These are phyloP conservation scores for Syrrhaptes paradoxus DNA, from an alignment of 2,113 vertebrate genomes.

Conservation along the genomic window DNA sequence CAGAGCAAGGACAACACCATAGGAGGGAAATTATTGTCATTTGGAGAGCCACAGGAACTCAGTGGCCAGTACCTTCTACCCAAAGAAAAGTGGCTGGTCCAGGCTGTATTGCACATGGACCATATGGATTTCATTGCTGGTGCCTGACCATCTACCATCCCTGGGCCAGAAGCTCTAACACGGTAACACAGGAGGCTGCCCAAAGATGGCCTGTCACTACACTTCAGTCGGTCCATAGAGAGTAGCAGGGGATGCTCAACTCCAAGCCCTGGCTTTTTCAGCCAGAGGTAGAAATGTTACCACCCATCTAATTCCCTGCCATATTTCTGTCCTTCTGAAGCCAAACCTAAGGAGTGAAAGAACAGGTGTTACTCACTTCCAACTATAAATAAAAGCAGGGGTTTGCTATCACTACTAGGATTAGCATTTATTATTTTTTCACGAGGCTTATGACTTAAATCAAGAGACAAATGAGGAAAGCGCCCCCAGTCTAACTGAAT, in stretches of 20 bases:
- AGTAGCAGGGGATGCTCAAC: not conserved
- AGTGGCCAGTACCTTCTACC: not conserved
- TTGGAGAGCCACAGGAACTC: not conserved
- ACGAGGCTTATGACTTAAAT: not conserved
- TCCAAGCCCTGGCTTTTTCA: not conserved
- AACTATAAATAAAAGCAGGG: not conserved
- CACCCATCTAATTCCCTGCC: not conserved
- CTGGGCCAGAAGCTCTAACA: not conserved
- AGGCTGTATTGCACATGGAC: not conserved
- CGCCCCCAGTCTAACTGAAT: not conserved
- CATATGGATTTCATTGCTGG: not conserved
- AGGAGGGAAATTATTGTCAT: not conserved
- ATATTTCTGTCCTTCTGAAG: not conserved
- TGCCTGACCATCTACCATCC: not conserved
- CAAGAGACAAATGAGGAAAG: not conserved
- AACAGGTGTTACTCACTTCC: not conserved
- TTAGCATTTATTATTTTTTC: not conserved
- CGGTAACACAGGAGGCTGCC: not conserved
- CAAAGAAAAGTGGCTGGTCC: not conserved
- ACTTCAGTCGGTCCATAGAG: not conserved
- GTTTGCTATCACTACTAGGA: not conserved
- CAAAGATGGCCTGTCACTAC: not conserved
- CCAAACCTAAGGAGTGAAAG: not conserved
- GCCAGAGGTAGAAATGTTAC: not conserved
- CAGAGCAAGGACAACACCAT: not conserved